Evolutionary conservation across 2,888 invertebrate species (phyloP).

Genomic region (Chaitophorus viminalis): DNA sequence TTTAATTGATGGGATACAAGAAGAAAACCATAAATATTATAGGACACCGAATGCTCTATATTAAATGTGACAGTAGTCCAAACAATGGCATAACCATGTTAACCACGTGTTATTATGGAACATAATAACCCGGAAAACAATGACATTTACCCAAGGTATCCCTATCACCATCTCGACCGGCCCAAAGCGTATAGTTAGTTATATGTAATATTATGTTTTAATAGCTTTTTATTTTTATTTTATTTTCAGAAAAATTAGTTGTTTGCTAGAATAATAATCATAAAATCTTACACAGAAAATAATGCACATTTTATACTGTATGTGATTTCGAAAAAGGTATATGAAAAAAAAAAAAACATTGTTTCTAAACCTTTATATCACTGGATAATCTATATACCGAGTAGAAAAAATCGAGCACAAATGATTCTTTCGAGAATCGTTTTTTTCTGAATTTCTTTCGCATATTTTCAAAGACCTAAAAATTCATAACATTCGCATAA

Average conservation of each 20-base stretch:
- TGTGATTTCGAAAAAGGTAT: too few relatives aligned
- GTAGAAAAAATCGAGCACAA: too few relatives aligned
- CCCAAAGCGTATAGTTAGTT: not conserved
- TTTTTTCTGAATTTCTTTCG: too few relatives aligned
- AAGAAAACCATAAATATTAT: slow-evolving; percentile 11
- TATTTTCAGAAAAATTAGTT: not conserved
- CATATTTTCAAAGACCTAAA: too few relatives aligned
- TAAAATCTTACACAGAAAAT: too few relatives aligned
- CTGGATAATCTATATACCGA: too few relatives aligned
- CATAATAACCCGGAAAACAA: slow-evolving; percentile 4
- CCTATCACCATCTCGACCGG: not conserved
- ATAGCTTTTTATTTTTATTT: not conserved
- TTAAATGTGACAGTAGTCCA: not conserved
- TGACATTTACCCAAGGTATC: not conserved
- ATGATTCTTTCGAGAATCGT: too few relatives aligned
- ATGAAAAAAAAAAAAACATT: too few relatives aligned
- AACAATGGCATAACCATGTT: slow-evolving; percentile 7
- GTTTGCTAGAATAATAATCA: not conserved
- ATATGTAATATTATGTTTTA: not conserved
- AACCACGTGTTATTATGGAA: not conserved
- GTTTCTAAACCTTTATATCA: too few relatives aligned
- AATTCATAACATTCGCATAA: too few relatives aligned
- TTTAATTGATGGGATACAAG: not conserved
- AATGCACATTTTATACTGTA: too few relatives aligned
- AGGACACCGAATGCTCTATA: not conserved